Evolutionary conservation across 2,113 vertebrate genomes (phyloP).

Genomic region (Daubentonia madagascariensis): DNA sequence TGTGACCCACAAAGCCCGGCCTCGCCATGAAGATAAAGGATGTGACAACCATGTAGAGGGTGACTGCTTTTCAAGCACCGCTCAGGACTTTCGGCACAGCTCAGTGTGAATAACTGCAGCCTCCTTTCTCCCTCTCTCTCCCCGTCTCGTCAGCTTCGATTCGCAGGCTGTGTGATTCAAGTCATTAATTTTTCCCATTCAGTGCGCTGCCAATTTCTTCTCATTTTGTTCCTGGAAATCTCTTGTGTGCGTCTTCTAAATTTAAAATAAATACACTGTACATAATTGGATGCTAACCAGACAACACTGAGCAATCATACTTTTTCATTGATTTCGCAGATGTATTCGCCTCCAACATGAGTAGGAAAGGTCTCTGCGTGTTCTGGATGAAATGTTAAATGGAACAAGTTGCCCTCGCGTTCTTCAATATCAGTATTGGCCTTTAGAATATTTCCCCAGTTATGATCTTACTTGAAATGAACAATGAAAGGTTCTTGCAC

Average conservation of each 20-base stretch:
- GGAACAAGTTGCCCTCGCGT: conserved; percentile 38
- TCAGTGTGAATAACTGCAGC: neutral
- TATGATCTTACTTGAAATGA: conserved; percentile 18
- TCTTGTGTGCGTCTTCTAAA: conserved; percentile 65
- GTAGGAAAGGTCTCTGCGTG: conserved; percentile 53
- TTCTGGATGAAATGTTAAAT: conserved; percentile 66
- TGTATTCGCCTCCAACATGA: conserved; percentile 42
- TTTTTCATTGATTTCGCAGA: conserved; percentile 69
- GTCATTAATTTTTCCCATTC: conserved; percentile 81
- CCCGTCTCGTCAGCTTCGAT: conserved; percentile 34
- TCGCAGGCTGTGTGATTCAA: conserved; percentile 64
- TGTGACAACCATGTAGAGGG: neutral
- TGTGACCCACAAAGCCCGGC: neutral
- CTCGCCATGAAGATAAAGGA: neutral
- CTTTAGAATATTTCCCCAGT: conserved; percentile 17
- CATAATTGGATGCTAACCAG: conserved; percentile 76
- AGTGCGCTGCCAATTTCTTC: conserved; percentile 68
- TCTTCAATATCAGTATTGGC: conserved; percentile 22
- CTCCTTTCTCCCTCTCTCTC: conserved; percentile 17
- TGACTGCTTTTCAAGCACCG: neutral
- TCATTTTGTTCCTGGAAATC: conserved; percentile 75
- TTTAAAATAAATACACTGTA: conserved; percentile 79
- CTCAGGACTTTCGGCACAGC: neutral
- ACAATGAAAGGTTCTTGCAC: conserved; percentile 11
- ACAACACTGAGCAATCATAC: conserved; percentile 67